Conservation (phyloP, 2,888 invertebrate species). For the Incurvaria masculella region DNA sequence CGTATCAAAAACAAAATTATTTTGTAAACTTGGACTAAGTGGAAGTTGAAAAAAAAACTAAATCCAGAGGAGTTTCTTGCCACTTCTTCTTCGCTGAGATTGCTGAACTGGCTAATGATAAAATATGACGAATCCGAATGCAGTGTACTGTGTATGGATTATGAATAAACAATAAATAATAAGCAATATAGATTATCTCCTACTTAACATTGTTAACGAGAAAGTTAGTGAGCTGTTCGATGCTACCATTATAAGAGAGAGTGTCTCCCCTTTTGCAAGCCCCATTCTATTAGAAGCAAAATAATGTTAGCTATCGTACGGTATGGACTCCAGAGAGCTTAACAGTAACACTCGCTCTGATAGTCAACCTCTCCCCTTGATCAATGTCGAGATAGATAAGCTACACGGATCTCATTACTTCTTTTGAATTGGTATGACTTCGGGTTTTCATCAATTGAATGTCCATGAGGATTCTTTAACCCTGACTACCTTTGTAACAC, state of each 20-base stretch:
- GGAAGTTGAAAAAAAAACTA: too few relatives aligned
- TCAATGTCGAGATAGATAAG: constrained; percentile 4
- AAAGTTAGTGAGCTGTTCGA: constrained; percentile 5
- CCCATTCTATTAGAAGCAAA: constrained; percentile 11
- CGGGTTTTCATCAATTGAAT: too few relatives aligned
- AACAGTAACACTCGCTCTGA: constrained; percentile 11
- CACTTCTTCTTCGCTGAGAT: too few relatives aligned
- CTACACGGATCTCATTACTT: constrained; percentile 1
- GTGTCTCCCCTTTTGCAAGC: constrained; percentile 11
- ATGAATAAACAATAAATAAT: too few relatives aligned
- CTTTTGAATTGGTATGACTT: not conserved
- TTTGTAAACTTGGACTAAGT: too few relatives aligned
- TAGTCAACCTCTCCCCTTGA: constrained; percentile 4
- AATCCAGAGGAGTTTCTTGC: too few relatives aligned
- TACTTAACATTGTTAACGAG: constrained; percentile 1
- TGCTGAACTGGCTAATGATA: too few relatives aligned
- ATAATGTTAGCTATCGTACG: constrained; percentile 13
- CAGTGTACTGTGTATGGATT: too few relatives aligned
- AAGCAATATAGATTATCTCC: too few relatives aligned
- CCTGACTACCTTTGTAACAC: constrained; percentile 23
- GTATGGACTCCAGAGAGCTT: constrained; percentile 13
- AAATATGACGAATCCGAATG: too few relatives aligned
- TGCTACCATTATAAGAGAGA: constrained; percentile 6
- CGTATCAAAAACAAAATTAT: too few relatives aligned
- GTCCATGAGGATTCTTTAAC: too few relatives aligned